Evolutionary conservation across 2,888 invertebrate species (phyloP).

Genomic region (Drosophila planitibia): DNA sequence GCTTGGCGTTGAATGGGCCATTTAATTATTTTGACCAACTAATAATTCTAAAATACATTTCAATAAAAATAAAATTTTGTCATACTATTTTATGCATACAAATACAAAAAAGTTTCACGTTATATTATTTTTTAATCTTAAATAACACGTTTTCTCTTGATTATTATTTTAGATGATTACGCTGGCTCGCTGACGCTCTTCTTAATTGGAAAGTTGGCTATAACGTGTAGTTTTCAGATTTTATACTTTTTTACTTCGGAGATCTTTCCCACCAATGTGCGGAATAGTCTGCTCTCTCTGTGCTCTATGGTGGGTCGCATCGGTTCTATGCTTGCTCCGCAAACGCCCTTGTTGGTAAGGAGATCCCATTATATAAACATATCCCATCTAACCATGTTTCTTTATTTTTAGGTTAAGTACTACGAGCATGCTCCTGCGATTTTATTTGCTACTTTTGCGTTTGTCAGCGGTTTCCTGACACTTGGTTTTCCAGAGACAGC

Average conservation of each 20-base stretch:
- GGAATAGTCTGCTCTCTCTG: conserved; percentile 89
- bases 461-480: conserved; percentile 87
- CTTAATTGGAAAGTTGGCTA: conserved; percentile 88
- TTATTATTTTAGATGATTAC: conserved; percentile 59
- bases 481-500: conserved; percentile 88
- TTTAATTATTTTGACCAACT: background rate
- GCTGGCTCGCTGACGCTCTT: conserved; percentile 87
- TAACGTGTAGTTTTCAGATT: conserved; percentile 89
- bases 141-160: background rate
- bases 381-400: rapidly evolving
- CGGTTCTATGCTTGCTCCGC: conserved; percentile 90
- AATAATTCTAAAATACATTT: background rate
- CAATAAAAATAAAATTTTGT: background rate
- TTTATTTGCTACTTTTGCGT: conserved; percentile 87
- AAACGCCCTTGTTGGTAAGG: conserved; percentile 87
- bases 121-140: background rate
- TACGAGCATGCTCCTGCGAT: conserved; percentile 87
- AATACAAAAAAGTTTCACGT: background rate
- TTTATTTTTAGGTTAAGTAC: conserved; percentile 67
- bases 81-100: background rate
- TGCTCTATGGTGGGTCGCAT: conserved; percentile 90
- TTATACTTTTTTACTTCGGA: conserved; percentile 90
- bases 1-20: background rate
- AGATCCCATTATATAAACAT: rapidly evolving
- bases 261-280: conserved; percentile 89